Evolutionary conservation across 2,888 invertebrate species (phyloP), one percentile per base, ranked within the genome.

Genomic region (Taenaris catops): DNA sequence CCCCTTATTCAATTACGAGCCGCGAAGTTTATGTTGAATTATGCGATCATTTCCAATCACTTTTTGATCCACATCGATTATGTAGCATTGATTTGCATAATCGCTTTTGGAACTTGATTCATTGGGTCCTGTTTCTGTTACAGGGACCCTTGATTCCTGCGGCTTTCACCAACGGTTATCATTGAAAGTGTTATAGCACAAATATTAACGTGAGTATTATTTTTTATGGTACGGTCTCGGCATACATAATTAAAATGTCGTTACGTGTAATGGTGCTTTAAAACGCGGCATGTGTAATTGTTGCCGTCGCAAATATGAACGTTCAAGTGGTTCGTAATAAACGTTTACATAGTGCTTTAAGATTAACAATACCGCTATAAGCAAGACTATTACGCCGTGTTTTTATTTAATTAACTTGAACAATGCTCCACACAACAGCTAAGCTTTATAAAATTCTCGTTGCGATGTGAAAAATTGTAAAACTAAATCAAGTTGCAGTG

Each of bases 81-180:
- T n/a, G n/a, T n/a, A n/a, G n/a, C n/a, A n/a, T n/a, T n/a, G n/a
- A n/a, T n/a, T n/a, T n/a, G n/a, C n/a, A n/a, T n/a, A n/a, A n/a
- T n/a, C n/a, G n/a, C 25, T 16, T 21, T 17, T 17, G 1, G 7
- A 2, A 19, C 8, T 2, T 20, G 8, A 11, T 21, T 21, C 14
- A 21, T 14, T 34, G 25, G 37, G 18, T 26, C 14, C 37, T 46
- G 33, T 48, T 46, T 44, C 34, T 79, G 75, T 93, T 93, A 53
- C 93, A 97, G 96, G 96, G 96, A 79, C 95, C 96, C 80, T 91
- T 97, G 91, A 97, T 97, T 92, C 97, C 97, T 89, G 96, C 97
- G 90, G 96, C 96, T 89, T 97, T 97, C 90, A 97, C 97, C 91
- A 97, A 97, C 91, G 97, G 97, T 90, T 97, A 96, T 91, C 96